These are phyloP conservation scores for Promerops cafer DNA, from an alignment of 2,113 vertebrate genomes.

Conservation along the genomic window DNA sequence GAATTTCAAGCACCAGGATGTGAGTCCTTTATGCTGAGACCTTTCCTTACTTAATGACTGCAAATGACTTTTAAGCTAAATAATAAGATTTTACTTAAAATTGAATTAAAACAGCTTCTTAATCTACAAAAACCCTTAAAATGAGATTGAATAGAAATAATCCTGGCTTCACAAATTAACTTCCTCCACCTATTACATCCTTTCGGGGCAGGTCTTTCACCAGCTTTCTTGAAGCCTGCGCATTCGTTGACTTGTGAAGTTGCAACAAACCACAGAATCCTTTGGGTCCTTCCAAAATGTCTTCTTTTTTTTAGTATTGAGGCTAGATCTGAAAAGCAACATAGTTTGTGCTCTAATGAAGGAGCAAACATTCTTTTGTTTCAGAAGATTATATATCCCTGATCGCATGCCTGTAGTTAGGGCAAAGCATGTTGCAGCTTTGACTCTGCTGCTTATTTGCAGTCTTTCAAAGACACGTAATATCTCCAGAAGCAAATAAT, in stretches of 20 bases:
- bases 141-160: background rate
- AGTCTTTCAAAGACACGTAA: background rate
- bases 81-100: background rate
- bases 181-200: accelerated
- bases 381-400: background rate
- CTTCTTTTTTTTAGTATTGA: background rate
- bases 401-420: background rate
- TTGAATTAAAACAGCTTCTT: background rate
- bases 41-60: background rate
- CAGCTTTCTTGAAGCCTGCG: background rate
- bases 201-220: background rate
- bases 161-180: background rate
- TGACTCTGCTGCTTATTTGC: background rate
- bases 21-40: background rate
- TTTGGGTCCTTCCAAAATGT: background rate
- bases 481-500: background rate
- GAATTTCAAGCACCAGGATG: background rate
- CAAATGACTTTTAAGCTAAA: background rate
- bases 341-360: background rate
- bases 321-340: background rate
- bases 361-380: background rate
- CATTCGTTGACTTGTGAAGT: background rate
- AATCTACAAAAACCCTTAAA: background rate
- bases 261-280: background rate
- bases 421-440: background rate